Conservation (phyloP, 2,113 vertebrate species). For the Nannobrachium achirus region DNA sequence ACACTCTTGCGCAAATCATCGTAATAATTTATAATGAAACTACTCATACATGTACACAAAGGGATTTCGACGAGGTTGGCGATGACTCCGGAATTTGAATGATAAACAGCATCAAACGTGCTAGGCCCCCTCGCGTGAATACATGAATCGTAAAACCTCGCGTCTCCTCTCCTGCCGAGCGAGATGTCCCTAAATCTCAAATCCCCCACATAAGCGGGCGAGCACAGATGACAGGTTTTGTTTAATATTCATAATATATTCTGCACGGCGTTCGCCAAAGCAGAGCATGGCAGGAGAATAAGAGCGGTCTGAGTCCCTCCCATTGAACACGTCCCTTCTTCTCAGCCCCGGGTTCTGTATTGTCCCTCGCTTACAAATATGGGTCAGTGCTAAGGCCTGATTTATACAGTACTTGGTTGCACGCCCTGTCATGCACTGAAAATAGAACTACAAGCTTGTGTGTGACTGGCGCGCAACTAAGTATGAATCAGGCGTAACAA, state of each 20-base stretch:
- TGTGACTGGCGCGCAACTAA: neutral
- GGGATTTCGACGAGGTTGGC: slow-evolving; percentile 38
- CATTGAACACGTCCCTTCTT: slow-evolving; percentile 41
- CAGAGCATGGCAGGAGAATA: slow-evolving; percentile 39
- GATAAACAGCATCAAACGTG: slow-evolving; percentile 47
- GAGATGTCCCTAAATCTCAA: slow-evolving; percentile 66
- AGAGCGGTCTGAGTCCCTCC: slow-evolving; percentile 45
- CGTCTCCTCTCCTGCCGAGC: slow-evolving; percentile 54
- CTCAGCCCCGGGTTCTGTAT: slow-evolving; percentile 33
- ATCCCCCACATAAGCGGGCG: slow-evolving; percentile 50
- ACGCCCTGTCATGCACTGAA: slow-evolving; percentile 31
- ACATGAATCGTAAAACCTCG: slow-evolving; percentile 45
- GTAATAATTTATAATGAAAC: slow-evolving; percentile 17
- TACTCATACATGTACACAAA: slow-evolving; percentile 28
- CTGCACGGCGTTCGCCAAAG: slow-evolving; percentile 40
- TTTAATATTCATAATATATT: slow-evolving; percentile 69
- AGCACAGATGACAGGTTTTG: slow-evolving; percentile 48
- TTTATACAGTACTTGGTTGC: too few relatives aligned
- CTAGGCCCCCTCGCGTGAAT: slow-evolving; percentile 34
- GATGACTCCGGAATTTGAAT: slow-evolving; percentile 31
- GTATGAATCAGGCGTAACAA: neutral
- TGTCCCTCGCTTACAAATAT: slow-evolving; percentile 42
- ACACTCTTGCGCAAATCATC: too few relatives aligned
- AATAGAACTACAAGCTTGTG: slow-evolving; percentile 3
- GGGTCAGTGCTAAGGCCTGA: too few relatives aligned